These are phyloP conservation scores for Drosophila athabasca DNA, from an alignment of 1,140 invertebrate species.

Conservation along the genomic window DNA sequence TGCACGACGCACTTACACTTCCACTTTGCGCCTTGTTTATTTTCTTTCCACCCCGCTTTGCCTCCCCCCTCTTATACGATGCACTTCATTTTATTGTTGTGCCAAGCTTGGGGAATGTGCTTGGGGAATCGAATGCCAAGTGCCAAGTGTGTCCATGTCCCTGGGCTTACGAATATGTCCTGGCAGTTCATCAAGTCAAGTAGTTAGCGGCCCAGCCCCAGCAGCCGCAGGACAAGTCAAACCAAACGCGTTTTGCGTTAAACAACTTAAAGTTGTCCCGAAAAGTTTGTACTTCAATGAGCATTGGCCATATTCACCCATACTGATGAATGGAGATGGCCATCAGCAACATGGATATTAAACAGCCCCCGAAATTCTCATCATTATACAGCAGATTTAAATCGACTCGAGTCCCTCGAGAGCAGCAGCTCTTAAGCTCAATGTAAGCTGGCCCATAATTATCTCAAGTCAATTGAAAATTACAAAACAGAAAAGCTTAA, in stretches of 20 bases:
- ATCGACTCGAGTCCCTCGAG: background rate
- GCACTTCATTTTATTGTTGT: constrained; percentile 79
- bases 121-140: constrained; percentile 76
- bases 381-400: background rate
- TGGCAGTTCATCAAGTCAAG: constrained; percentile 75
- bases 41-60: constrained; percentile 17
- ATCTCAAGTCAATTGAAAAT: constrained; percentile 80
- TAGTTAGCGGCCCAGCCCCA: constrained; percentile 20
- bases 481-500: constrained; percentile 62
- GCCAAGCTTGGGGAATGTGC: constrained; percentile 77
- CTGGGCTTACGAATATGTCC: constrained; percentile 48
- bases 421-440: constrained; percentile 13
- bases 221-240: background rate
- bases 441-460: constrained; percentile 56
- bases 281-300: too few species aligned
- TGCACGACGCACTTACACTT: constrained; percentile 68
- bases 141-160: constrained; percentile 60
- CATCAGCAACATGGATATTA: too few species aligned
- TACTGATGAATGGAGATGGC: too few species aligned
- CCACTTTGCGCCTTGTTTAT: constrained; percentile 30
- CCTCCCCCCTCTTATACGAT: constrained; percentile 46
- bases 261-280: too few species aligned
- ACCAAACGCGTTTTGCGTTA: background rate
- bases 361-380: too few species aligned
- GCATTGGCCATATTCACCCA: too few species aligned